phyloP scores from a whole-genome alignment of 2,113 vertebrate genomes.

The Rana temporaria region DNA sequence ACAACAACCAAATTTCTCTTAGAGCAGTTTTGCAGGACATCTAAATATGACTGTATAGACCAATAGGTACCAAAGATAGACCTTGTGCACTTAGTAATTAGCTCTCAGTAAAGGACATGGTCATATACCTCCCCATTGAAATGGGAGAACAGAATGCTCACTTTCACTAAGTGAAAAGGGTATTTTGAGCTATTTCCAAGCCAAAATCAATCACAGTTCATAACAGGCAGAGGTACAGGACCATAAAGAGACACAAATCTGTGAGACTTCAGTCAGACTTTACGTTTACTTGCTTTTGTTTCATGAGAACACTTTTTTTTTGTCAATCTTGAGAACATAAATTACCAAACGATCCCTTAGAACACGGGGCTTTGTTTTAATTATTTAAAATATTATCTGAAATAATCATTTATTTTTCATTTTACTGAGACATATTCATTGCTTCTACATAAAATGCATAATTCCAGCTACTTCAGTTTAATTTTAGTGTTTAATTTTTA shows the following conservation, averaged over 20 bases:
- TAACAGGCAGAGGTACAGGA: no score
- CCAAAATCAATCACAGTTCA: no score
- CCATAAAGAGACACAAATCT: neutral
- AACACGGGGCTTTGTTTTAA: constrained; percentile 30
- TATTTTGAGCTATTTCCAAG: no score
- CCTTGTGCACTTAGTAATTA: no score
- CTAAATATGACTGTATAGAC: no score
- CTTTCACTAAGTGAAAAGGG: no score
- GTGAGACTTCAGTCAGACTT: neutral
- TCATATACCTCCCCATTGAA: no score
- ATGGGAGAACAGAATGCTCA: no score
- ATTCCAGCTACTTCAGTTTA: constrained; percentile 46
- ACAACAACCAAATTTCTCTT: no score
- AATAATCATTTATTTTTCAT: constrained; percentile 42
- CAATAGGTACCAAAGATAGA: no score
- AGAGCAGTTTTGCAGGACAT: no score
- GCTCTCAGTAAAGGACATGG: no score
- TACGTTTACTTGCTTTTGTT: neutral
- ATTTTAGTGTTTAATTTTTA: constrained; percentile 52
- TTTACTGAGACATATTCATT: constrained; percentile 47
- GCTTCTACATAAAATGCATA: constrained; percentile 51
- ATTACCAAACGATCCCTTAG: neutral
- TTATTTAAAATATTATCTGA: constrained; percentile 33
- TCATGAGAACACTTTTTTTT: neutral
- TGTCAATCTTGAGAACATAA: neutral